Conservation (phyloP, 1,140 invertebrate genomes). For the Musca domestica region DNA sequence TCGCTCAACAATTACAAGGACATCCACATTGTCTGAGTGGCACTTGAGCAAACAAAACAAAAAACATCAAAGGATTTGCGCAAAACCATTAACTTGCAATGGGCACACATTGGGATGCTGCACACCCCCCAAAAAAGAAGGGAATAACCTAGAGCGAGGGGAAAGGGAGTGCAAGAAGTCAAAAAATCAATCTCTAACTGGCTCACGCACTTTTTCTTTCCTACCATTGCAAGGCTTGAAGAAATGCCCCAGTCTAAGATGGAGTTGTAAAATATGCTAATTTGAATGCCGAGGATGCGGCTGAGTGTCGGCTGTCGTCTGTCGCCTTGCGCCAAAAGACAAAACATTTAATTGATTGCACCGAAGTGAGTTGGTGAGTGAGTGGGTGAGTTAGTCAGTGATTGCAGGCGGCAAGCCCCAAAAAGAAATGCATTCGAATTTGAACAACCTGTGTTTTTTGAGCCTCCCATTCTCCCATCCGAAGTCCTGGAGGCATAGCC, state of each 20-base stretch:
- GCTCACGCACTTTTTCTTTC: slow-evolving; percentile 9
- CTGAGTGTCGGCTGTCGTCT: no score
- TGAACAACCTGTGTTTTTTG: no score
- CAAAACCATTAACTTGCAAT: no score
- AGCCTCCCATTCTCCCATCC: no score
- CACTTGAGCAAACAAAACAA: slow-evolving; percentile 11
- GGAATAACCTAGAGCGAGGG: background rate
- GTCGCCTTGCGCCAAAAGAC: background rate
- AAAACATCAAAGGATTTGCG: slow-evolving; percentile 19
- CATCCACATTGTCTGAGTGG: slow-evolving; percentile 12
- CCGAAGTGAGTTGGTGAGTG: no score
- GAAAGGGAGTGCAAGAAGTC: background rate
- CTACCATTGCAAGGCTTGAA: background rate
- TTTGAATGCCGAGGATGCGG: background rate
- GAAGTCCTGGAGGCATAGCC: no score
- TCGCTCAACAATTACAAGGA: slow-evolving; percentile 19
- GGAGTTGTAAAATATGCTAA: slow-evolving; percentile 3
- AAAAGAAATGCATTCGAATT: no score
- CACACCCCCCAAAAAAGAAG: no score
- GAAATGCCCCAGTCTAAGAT: no score
- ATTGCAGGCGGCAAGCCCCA: background rate
- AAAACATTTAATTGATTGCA: background rate
- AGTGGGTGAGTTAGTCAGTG: no score
- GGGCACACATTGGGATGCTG: no score
- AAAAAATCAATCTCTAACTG: slow-evolving; percentile 9